Conservation (phyloP, 2,797 vertebrate species). For the Poecile montanus region DNA sequence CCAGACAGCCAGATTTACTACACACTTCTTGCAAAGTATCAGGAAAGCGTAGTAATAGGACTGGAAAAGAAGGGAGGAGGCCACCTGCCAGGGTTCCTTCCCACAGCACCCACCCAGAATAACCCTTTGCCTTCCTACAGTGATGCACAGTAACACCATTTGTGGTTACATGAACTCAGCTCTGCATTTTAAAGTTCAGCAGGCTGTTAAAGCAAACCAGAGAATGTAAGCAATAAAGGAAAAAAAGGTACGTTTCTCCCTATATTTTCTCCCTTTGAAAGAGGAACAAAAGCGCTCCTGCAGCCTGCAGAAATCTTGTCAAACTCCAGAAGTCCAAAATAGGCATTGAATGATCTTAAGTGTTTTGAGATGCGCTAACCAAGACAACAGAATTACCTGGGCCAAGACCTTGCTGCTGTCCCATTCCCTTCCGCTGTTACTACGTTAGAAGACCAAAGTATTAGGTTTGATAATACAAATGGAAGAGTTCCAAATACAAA, state of each 20-base stretch:
- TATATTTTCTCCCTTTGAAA: not conserved
- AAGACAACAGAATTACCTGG: not conserved
- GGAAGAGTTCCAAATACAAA: not conserved
- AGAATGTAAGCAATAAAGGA: not conserved
- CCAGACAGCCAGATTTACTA: not conserved
- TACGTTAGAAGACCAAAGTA: not conserved
- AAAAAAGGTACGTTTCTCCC: not conserved
- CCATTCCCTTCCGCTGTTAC: not conserved
- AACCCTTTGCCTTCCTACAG: not conserved
- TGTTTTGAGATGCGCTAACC: fast-evolving
- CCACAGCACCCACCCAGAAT: not conserved
- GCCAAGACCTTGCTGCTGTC: not conserved
- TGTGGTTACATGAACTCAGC: fast-evolving
- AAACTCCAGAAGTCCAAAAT: not conserved
- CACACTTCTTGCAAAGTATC: not conserved
- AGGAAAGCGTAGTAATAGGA: not conserved
- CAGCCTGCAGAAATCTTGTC: not conserved
- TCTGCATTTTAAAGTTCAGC: not conserved
- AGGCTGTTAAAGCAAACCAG: not conserved
- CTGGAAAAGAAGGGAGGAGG: not conserved
- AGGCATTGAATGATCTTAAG: not conserved
- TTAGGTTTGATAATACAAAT: not conserved
- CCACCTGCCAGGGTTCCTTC: not conserved
- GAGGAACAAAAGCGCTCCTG: not conserved
- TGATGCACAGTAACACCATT: fast-evolving